Evolutionary conservation across 2,797 vertebrate species (phyloP), one percentile per base, ranked within the genome.

Genomic region (Catamblyrhynchus diadema): DNA sequence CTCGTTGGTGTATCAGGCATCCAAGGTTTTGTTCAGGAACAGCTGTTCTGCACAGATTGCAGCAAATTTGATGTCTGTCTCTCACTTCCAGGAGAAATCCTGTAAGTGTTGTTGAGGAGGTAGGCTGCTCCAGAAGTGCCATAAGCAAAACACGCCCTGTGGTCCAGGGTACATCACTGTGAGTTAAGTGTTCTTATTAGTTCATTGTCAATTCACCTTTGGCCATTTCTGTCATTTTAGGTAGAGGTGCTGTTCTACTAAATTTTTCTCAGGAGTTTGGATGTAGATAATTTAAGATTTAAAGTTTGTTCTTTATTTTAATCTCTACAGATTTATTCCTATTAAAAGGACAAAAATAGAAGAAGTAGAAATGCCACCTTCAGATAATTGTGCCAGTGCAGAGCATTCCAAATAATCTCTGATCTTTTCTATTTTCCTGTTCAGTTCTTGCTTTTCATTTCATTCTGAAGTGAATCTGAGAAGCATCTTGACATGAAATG

Each of bases 1-100:
- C 72, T 57, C 10, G 47, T 62, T 82, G 25, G 45, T 78, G 27
- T 66, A 75, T 18, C 44, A 74, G 54, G 23, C 69, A 87, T 85
- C 45, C 39, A 65, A 73, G 54, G 41, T 85, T 92, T 33, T 1
- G 1, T 54, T 65, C 35, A 88, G 69, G 79, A 96, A 22, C 88
- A 94, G 81, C 54, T 94, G 93, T 83, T 93, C 83, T 89, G 57
- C 57, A 81, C 47, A 88, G 75, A 87, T 86, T 93, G 57, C 69
- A 57, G 47, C 42, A 87, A 71, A 83, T 78, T 54, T 91, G 35
- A 59, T 77, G 32, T 56, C 82, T 54, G 61, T 80, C 67, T 87
- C 69, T 71, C 42, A 35, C 64, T 74, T 94, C 47, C 69, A 92
- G 44, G 51, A 88, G 50, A 91, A 89, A 85, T 93, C 42, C 37